Conservation (phyloP, 1,140 invertebrate species). For the Dreissena rostriformis region DNA sequence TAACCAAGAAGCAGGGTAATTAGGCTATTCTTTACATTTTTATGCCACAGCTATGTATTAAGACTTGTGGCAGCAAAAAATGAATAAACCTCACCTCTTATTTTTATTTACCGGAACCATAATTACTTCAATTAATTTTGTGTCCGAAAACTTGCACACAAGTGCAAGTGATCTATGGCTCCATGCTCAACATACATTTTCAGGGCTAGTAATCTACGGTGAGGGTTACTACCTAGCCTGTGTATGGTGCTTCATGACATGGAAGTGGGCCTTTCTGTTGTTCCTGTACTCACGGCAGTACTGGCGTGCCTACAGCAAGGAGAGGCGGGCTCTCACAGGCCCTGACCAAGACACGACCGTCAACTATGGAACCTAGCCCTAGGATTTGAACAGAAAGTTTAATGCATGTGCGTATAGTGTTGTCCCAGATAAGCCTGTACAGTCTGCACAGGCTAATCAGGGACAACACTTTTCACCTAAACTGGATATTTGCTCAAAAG, state of each 20-base stretch:
- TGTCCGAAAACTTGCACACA: background rate
- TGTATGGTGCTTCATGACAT: conserved; percentile 80
- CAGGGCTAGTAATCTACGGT: conserved; percentile 73
- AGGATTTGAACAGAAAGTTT: too few species aligned
- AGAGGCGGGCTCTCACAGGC: too few species aligned
- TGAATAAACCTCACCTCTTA: too few species aligned
- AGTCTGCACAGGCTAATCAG: too few species aligned
- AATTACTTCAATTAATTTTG: too few species aligned
- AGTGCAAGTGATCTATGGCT: background rate
- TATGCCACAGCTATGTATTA: background rate
- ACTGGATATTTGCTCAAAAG: too few species aligned
- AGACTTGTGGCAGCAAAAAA: background rate
- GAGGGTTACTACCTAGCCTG: conserved; percentile 73
- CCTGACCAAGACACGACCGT: too few species aligned
- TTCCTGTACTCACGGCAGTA: conserved; percentile 70
- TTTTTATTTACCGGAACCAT: too few species aligned
- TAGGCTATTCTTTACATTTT: background rate
- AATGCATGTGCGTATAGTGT: too few species aligned
- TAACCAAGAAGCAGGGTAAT: conserved; percentile 54
- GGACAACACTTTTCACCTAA: too few species aligned
- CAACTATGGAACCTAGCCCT: too few species aligned
- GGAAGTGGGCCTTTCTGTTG: conserved; percentile 79
- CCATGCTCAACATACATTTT: conserved; percentile 42
- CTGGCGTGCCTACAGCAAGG: background rate
- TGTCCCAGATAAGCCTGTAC: too few species aligned